Evolutionary conservation across 1,140 invertebrate genomes (phyloP), one percentile per base, ranked within the genome.

Genomic region (Monochamus saltuarius): DNA sequence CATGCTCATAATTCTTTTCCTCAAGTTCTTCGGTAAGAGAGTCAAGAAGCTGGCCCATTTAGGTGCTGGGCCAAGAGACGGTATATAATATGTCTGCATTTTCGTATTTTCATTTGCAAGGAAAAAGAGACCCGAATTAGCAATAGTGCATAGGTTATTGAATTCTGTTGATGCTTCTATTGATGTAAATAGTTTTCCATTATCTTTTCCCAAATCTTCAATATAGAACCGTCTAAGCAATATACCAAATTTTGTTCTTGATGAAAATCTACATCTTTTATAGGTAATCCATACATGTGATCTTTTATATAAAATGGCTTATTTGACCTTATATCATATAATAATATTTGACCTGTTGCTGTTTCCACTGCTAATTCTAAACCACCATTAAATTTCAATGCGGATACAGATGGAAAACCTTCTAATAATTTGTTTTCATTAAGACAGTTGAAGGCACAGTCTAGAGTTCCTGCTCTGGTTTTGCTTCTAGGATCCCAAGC

Each of bases 11-110:
- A 63, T 84, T 83, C 8, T 76, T 84, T 80, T 94, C 91, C 78
- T 99, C 97, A 64, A 99, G 80, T 82, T 99, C 97, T 80, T 99
- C 97, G 6, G 96, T 98, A 8, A 99, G 80, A 75, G 91, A 95
- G 75, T 99, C 40, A 99, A 83, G 77, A 97, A 97, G 36, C 90
- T 89, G 77, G 97, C 99, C 97, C 97, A 99, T 70, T 85, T 88
- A 2, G 97, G 97, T 8, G 97, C 97, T 39, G 96, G 93, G 9
- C 97, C 96, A 71, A 99, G 81, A 67, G 87, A 87, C 69, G 97
- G 97, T 60, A 99, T 89, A 71, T 96, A 99, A 79, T 96, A 98
- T 0, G 92, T 89, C 68, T 93, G 85, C 78, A 99, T 95, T 84
- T 98, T 98, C 9, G 87, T 84, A 67, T 89, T 88, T 82, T 99